Percentiles rank a stretch among this genome's conserved stretches.
Evolutionary conservation across 2,888 invertebrate genomes (phyloP).

Genomic region (Tenthredo mesomela): DNA sequence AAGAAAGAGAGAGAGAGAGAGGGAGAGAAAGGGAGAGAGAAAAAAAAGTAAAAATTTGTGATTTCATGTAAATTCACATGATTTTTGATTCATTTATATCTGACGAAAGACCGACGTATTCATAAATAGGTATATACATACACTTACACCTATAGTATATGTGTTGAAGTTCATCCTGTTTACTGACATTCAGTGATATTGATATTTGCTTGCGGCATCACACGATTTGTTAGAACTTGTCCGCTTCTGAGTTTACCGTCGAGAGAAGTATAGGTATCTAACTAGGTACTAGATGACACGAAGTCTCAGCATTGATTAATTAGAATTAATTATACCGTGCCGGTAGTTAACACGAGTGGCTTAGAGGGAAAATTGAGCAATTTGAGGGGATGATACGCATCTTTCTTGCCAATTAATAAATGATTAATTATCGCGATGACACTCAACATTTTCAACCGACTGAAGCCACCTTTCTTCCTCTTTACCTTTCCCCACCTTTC

Average conservation of each 20-base stretch:
- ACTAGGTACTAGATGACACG: conserved; percentile 49
- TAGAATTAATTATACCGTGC: conserved; percentile 68
- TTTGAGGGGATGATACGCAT: conserved; percentile 69
- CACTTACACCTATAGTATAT: background rate
- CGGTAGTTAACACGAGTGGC: conserved; percentile 53
- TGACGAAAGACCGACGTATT: background rate
- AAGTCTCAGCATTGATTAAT: conserved; percentile 69
- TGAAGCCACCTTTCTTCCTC: conserved; percentile 41
- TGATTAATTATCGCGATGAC: conserved; percentile 74
- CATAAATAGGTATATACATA: background rate
- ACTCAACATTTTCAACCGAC: conserved; percentile 60
- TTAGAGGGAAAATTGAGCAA: conserved; percentile 64
- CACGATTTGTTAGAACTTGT: conserved; percentile 39
- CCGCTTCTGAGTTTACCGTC: background rate
- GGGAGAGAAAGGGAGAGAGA: too few relatives aligned
- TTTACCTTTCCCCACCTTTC: background rate
- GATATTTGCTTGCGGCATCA: background rate
- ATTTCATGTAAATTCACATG: background rate
- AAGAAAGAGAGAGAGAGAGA: too few relatives aligned
- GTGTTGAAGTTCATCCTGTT: background rate
- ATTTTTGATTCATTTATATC: background rate
- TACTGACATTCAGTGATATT: background rate
- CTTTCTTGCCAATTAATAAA: conserved; percentile 75
- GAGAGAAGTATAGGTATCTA: conserved; percentile 21
- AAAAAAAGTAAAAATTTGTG: background rate